These are phyloP conservation scores for Aphis craccivora DNA, from an alignment of 1,140 invertebrate genomes.

Conservation along the genomic window DNA sequence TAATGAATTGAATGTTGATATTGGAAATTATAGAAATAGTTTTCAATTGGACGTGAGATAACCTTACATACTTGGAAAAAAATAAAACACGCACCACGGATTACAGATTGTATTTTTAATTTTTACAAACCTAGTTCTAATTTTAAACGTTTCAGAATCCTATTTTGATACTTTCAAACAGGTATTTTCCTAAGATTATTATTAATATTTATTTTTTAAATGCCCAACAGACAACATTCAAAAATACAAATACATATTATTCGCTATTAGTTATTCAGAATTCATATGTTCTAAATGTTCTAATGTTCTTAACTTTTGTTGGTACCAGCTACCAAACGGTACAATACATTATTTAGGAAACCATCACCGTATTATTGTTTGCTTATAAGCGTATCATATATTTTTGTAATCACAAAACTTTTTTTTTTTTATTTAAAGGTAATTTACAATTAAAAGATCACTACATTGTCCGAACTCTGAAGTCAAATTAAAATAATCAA, in stretches of 20 bases:
- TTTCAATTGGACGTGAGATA: neutral
- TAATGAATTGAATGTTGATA: neutral
- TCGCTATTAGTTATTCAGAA: neutral
- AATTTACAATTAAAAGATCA: neutral
- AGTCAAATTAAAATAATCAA: neutral
- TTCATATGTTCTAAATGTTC: too few relatives aligned
- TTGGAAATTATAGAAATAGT: neutral
- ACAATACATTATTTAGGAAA: too few relatives aligned
- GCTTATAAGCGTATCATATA: neutral
- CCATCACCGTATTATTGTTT: neutral
- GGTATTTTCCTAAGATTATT: constrained; percentile 46
- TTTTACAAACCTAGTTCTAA: constrained; percentile 27
- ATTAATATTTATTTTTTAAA: constrained; percentile 22
- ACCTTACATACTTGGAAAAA: neutral
- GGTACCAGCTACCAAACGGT: neutral
- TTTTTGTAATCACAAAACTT: neutral
- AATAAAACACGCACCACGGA: neutral
- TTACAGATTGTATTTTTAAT: neutral
- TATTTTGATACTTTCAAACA: constrained; percentile 22
- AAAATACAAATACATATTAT: neutral
- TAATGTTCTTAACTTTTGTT: neutral
- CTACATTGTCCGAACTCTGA: too few relatives aligned
- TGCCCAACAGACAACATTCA: neutral
- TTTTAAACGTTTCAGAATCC: constrained; percentile 2
- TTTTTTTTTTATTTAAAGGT: neutral